Base-by-base conservation (phyloP, 2,797 vertebrate species). In the Odontamblyopus lacepedii region DNA sequence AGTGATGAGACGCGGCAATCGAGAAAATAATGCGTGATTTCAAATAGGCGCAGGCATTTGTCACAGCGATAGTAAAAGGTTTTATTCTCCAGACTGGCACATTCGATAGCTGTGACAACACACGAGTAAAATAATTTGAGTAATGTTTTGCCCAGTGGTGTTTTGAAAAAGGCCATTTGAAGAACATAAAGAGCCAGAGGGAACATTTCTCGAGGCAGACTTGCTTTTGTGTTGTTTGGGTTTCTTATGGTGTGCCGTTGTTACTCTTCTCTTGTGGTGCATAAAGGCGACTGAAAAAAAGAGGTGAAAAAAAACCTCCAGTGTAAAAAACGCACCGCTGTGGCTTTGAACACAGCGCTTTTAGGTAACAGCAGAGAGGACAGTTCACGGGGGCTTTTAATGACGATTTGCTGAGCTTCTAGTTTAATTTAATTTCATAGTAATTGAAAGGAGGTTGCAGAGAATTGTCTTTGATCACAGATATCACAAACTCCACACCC, bases 201-300 rank as follows among this genome's bases (percentile, higher is more conserved):
- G 83, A 90, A 84, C 84, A 81, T 88, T 89, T 88, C 82, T 87
- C 77, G 70, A 91, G 83, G 83, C 76, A 81, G 69, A 72, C 70
- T 81, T 87, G 82, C 80, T 89, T 87, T 87, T 87, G 82, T 89
- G 87, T 86, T 85, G 78, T 86, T 84, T 89, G 83, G 89, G 82
- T 89, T 90, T 89, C 83, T 85, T 84, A 78, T 70, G 76, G 73
- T 67, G 63, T 78, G 78, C 82, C 84, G 75, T 81, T 88, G 78
- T 85, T 83, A 68, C 75, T 64, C 81, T 69, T 78, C 82, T 90
- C 75, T 80, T 63, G 78, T 84, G 85, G 80, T 80, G 80, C 79
- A 84, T 85, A 83, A 89, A 88, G 78, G 69, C 76, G 55, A 66
- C 18, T 44, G 44, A 4, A 18, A 38, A 38, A 63, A 35, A 61